A percentile compares a stretch with the other conserved stretches of the same genome.
Evolutionary conservation across 2,113 vertebrate genomes (phyloP).

Genomic region (Pachycephala philippinensis): DNA sequence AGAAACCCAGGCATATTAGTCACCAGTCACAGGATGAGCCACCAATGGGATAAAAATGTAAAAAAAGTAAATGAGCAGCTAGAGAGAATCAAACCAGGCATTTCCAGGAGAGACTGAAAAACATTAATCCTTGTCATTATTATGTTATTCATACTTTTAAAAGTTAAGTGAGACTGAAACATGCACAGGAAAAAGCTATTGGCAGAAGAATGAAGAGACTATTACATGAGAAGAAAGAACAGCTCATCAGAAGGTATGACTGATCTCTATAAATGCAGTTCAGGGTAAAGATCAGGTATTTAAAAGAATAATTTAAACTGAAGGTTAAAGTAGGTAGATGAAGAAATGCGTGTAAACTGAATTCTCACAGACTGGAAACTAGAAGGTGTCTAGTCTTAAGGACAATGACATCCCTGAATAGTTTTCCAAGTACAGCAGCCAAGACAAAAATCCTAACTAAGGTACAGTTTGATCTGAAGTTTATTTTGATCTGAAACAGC

Average conservation of each 20-base stretch:
- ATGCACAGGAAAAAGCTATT: background rate
- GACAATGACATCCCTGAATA: background rate
- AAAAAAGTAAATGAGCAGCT: background rate
- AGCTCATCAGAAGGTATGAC: background rate
- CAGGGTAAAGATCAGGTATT: background rate
- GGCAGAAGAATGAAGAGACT: background rate
- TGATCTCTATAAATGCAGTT: background rate
- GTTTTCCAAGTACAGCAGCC: background rate
- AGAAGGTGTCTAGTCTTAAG: background rate
- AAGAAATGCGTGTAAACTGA: background rate
- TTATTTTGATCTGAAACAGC: background rate
- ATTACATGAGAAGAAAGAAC: background rate
- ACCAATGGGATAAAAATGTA: background rate
- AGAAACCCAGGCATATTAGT: background rate
- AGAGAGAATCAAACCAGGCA: background rate
- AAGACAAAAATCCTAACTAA: background rate
- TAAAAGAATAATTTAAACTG: background rate
- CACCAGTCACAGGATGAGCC: constrained; percentile 17
- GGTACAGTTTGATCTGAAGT: background rate
- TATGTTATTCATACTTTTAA: background rate
- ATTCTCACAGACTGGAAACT: background rate
- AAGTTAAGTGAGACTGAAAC: background rate
- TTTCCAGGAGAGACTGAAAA: background rate
- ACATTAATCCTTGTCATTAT: background rate
- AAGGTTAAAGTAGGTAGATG: background rate